phyloP scores from a whole-genome alignment of 2,888 invertebrate species.

The Dorcus parallelipipedus region DNA sequence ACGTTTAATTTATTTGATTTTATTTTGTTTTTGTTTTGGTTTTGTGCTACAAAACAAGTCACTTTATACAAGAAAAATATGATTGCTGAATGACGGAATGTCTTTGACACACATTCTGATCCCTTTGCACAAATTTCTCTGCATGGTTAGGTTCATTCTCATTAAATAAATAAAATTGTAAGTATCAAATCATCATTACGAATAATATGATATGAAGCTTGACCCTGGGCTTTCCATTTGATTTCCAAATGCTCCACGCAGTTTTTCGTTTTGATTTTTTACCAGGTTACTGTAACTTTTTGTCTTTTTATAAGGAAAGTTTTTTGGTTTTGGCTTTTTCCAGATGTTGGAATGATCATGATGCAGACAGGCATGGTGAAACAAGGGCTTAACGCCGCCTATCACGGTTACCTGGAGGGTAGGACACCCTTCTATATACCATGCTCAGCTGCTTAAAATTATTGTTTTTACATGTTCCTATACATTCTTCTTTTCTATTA shows the following conservation, averaged over 20 bases:
- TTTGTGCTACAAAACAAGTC: not conserved
- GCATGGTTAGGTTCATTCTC: slow-evolving; percentile 43
- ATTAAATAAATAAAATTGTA: slow-evolving; percentile 21
- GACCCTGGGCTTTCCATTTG: slow-evolving; percentile 33
- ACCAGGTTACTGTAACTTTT: not conserved
- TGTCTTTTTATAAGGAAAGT: not conserved
- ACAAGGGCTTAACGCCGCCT: slow-evolving; percentile 74
- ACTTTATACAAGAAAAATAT: slow-evolving; percentile 33
- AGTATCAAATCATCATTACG: slow-evolving; percentile 11
- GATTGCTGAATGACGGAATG: slow-evolving; percentile 41
- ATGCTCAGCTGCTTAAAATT: slow-evolving; percentile 33
- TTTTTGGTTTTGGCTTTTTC: slow-evolving; percentile 61
- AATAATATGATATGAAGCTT: slow-evolving; percentile 13
- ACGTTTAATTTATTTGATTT: not conserved
- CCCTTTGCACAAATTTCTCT: slow-evolving; percentile 46
- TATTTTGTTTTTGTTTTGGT: not conserved
- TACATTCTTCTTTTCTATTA: slow-evolving; percentile 10
- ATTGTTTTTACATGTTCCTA: slow-evolving; percentile 16
- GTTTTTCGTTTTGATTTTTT: slow-evolving; percentile 8
- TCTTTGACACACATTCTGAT: slow-evolving; percentile 46
- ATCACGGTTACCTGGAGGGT: slow-evolving; percentile 72
- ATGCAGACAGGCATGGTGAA: slow-evolving; percentile 96
- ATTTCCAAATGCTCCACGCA: slow-evolving; percentile 14
- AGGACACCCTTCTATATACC: slow-evolving; percentile 52
- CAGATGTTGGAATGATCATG: slow-evolving; percentile 97